Evolutionary conservation across 2,888 invertebrate species (phyloP).

Genomic region (Sarcophaga variegata): DNA sequence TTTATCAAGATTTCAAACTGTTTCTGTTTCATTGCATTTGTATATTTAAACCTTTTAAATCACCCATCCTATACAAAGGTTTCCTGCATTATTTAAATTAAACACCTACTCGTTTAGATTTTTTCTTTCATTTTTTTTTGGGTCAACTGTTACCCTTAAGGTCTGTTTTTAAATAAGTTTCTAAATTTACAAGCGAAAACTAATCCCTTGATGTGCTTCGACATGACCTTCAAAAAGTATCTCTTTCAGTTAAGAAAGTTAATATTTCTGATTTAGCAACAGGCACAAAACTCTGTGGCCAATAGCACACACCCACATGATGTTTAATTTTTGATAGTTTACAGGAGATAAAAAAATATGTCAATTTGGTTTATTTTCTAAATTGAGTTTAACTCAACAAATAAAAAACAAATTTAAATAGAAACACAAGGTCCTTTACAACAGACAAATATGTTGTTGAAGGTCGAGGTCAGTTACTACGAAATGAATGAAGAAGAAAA

Average conservation of each 20-base stretch:
- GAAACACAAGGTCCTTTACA: not conserved
- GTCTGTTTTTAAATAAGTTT: too few species aligned
- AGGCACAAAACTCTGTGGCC: not conserved
- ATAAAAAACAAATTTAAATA: not conserved
- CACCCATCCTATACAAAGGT: too few species aligned
- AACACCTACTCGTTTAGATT: too few species aligned
- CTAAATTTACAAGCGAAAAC: not conserved
- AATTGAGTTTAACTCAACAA: not conserved
- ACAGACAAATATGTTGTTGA: not conserved
- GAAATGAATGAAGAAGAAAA: too few species aligned
- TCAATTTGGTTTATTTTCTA: not conserved
- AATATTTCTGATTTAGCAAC: not conserved
- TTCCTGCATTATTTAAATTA: too few species aligned
- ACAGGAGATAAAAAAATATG: conserved; percentile 5
- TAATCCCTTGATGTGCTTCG: not conserved
- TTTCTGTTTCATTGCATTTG: too few species aligned
- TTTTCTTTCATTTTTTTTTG: too few species aligned
- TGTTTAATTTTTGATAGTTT: conserved; percentile 22
- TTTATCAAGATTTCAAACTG: too few species aligned
- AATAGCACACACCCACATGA: not conserved
- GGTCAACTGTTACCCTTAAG: too few species aligned
- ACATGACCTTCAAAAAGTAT: not conserved
- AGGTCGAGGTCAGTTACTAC: not conserved
- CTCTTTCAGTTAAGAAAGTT: not conserved
- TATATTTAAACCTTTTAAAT: too few species aligned